Evolutionary conservation across 1,140 invertebrate species (phyloP).

Genomic region (Panagrolaimus sp.): DNA sequence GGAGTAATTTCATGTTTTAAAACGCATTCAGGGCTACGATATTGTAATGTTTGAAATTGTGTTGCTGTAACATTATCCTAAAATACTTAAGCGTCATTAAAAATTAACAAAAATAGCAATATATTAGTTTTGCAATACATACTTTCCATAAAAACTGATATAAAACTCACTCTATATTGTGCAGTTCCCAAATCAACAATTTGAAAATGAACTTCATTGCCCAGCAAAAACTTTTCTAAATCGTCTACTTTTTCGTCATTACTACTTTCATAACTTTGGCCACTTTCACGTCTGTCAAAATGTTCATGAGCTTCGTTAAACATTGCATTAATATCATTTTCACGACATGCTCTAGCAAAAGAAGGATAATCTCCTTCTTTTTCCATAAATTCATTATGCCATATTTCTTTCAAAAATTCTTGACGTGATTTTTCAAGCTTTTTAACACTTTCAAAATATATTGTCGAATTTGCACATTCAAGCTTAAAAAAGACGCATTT

Average conservation of each 20-base stretch:
- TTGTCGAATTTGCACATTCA: not conserved
- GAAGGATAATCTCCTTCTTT: not conserved
- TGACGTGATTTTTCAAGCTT: conserved; percentile 5
- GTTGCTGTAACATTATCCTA: conserved; percentile 7
- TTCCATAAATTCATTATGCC: not conserved
- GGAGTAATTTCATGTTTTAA: conserved; percentile 86
- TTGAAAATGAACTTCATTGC: conserved; percentile 25
- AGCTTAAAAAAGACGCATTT: not conserved
- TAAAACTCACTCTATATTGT: conserved; percentile 92
- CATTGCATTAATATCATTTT: not conserved
- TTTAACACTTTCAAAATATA: conserved; percentile 6
- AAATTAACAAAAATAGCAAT: no score
- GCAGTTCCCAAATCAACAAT: conserved; percentile 96
- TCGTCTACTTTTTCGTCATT: not conserved
- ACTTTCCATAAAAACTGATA: conserved; percentile 12
- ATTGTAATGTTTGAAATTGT: conserved; percentile 67
- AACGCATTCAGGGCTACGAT: conserved; percentile 88
- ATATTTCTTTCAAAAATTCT: conserved; percentile 11
- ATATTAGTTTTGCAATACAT: no score
- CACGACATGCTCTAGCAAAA: not conserved
- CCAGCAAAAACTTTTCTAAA: not conserved
- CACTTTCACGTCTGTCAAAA: not conserved
- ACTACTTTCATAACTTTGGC: not conserved
- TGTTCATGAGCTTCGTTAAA: not conserved
- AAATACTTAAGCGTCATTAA: not conserved